Base-by-base conservation (phyloP, 2,888 invertebrate species). In the Trichopria drosophilae region DNA sequence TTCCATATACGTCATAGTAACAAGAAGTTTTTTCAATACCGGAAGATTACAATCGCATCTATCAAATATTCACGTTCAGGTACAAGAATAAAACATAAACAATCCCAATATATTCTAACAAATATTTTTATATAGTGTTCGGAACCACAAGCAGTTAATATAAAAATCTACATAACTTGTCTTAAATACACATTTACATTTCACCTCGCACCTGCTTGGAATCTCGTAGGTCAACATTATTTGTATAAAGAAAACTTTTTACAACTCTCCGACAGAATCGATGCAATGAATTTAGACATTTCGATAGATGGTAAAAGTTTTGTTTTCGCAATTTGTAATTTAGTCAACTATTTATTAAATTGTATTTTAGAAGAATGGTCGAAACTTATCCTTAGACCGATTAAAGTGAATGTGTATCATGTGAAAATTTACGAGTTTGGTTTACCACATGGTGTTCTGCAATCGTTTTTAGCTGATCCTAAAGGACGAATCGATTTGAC, bases 141-240 rank as follows among this genome's bases (percentile, higher is more conserved):
- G 12, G 45, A 56, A 13, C 51, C 61, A 13, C 53, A 59, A 9
- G 49, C 58, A 13, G 58, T 73, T 6, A 64, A 63, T n/a, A 24
- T 41, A 10, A 55, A 62, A 26, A 57, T 68, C 49, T 76, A 75
- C 48, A 65, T 65, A 50, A 53, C 56, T 18, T 75, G 73, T 54
- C 56, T 76, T 6, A 64, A 54, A 16, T 74, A 71, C 52, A 68
- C 75, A 3, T 61, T 76, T 31, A 57, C 65, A 31, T 67, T 68
- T 28, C 68, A 64, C 31, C 26, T 76, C 4, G 64, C 69, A 32
- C 71, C 76, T 2, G 47, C 46, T 3, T 76, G 76, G 76, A 75
- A 71, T 51, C 66, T 60, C 55, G 59, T 73, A 6, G 70, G 61
- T 6, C 51, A 58, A 16, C 66, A 65, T 37, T 61, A 67, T 23